These are phyloP conservation scores for Drosophila ambigua DNA, from an alignment of 1,140 invertebrate genomes.

Conservation along the genomic window DNA sequence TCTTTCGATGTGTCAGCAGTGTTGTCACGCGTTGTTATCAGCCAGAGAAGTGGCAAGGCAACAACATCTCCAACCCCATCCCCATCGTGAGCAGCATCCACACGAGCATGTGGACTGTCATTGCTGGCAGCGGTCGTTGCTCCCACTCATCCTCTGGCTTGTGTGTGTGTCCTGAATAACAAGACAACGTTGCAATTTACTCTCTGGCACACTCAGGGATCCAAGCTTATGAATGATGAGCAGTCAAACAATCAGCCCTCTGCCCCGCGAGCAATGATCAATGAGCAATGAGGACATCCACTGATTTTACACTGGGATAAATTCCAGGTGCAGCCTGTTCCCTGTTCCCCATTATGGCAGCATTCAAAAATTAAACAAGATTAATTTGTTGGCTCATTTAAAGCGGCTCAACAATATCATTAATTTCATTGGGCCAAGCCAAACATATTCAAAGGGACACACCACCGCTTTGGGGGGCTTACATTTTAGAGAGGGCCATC, in stretches of 20 bases:
- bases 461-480: slow-evolving; percentile 30
- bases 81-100: slow-evolving; percentile 7
- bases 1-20: slow-evolving; percentile 79
- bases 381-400: slow-evolving; percentile 72
- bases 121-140: slow-evolving; percentile 55
- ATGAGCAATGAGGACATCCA: slow-evolving; percentile 36
- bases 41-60: slow-evolving; percentile 24
- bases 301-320: slow-evolving; percentile 16
- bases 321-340: slow-evolving; percentile 10
- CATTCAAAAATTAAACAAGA: slow-evolving; percentile 63
- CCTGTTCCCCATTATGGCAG: slow-evolving; percentile 25
- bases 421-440: slow-evolving; percentile 51
- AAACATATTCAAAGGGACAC: slow-evolving; percentile 40
- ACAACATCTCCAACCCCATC: slow-evolving; percentile 15
- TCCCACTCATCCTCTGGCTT: neutral
- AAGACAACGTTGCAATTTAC: slow-evolving; percentile 67
- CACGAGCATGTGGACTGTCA: slow-evolving; percentile 33
- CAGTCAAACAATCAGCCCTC: slow-evolving; percentile 62
- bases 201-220: slow-evolving; percentile 8
- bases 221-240: slow-evolving; percentile 64
- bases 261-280: neutral
- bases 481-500: slow-evolving; percentile 31
- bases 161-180: slow-evolving; percentile 49
- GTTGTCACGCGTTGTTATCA: slow-evolving; percentile 71
- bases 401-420: slow-evolving; percentile 67